phyloP scores from a whole-genome alignment of 2,797 vertebrate species.

The Toxotes lorentzi region DNA sequence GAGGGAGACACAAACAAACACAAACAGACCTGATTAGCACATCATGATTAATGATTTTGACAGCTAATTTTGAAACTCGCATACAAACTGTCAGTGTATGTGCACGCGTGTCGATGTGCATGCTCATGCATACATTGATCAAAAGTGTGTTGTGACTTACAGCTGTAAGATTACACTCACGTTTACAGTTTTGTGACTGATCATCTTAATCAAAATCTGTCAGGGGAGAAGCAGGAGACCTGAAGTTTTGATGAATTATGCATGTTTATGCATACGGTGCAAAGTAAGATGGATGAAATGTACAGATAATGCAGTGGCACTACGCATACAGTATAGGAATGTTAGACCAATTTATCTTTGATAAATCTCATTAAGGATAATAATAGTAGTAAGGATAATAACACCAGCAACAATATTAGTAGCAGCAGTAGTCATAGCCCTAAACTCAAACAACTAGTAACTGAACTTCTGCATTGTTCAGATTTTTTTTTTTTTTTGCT shows the following conservation, averaged over 20 bases:
- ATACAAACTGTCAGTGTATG: not conserved
- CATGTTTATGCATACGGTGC: not conserved
- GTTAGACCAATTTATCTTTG: not conserved
- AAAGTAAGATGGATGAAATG: not conserved
- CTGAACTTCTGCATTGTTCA: not conserved
- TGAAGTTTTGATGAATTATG: conserved; percentile 24
- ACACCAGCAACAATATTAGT: not conserved
- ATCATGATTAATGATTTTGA: conserved; percentile 68
- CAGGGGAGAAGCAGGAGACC: not conserved
- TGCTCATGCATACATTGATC: conserved; percentile 36
- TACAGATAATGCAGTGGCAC: not conserved
- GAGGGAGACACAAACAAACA: conserved; percentile 67
- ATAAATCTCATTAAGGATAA: not conserved
- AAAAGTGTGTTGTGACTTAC: conserved; percentile 28
- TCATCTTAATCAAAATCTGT: conserved; percentile 24
- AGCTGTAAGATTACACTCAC: not conserved
- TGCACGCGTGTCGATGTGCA: not conserved
- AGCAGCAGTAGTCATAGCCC: not conserved
- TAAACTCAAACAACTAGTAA: not conserved
- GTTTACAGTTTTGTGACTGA: conserved; percentile 7
- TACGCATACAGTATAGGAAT: not conserved
- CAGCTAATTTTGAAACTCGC: conserved; percentile 51
- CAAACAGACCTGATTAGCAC: conserved; percentile 72
- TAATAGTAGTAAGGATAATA: not conserved
- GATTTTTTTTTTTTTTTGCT: not conserved